Percentiles rank a stretch among this genome's conserved stretches.
phyloP scores from a whole-genome alignment of 2,888 invertebrate species.

The Drosophila tripunctata region DNA sequence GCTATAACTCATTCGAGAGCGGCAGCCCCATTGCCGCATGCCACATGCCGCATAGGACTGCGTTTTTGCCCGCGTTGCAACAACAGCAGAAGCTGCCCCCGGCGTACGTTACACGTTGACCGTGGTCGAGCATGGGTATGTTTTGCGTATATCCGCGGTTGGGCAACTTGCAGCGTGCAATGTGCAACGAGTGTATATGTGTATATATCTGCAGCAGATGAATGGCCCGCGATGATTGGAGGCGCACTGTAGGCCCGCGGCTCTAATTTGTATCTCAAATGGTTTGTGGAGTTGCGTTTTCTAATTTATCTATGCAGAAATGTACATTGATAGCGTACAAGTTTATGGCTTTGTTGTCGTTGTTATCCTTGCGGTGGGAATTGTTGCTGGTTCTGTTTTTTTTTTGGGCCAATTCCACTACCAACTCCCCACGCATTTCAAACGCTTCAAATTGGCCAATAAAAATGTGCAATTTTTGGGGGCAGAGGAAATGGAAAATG shows the following conservation, averaged over 20 bases:
- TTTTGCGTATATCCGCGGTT: conserved; percentile 63
- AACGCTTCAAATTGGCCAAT: conserved; percentile 30
- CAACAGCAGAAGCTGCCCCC: conserved; percentile 57
- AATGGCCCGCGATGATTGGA: conserved; percentile 38
- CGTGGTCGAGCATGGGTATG: conserved; percentile 36
- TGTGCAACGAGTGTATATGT: conserved; percentile 2
- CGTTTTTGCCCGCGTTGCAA: conserved; percentile 15
- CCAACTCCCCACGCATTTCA: conserved; percentile 12
- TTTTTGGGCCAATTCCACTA: neutral
- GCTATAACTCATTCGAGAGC: conserved; percentile 83
- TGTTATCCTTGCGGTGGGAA: conserved; percentile 59
- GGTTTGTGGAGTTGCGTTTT: conserved; percentile 56
- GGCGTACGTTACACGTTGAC: conserved; percentile 65
- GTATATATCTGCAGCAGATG: conserved; percentile 34
- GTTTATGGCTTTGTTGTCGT: conserved; percentile 66
- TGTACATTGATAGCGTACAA: conserved; percentile 71
- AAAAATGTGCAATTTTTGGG: conserved; percentile 31
- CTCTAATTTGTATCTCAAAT: conserved; percentile 74
- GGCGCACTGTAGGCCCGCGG: conserved; percentile 42
- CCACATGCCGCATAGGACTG: neutral
- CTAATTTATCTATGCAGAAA: conserved; percentile 76
- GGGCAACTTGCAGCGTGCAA: conserved; percentile 23
- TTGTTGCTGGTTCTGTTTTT: too few relatives aligned
- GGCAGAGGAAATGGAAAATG: neutral
- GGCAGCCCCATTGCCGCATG: conserved; percentile 20